Conservation (phyloP, 2,797 vertebrate species). For the Sebastes trivittatus region DNA sequence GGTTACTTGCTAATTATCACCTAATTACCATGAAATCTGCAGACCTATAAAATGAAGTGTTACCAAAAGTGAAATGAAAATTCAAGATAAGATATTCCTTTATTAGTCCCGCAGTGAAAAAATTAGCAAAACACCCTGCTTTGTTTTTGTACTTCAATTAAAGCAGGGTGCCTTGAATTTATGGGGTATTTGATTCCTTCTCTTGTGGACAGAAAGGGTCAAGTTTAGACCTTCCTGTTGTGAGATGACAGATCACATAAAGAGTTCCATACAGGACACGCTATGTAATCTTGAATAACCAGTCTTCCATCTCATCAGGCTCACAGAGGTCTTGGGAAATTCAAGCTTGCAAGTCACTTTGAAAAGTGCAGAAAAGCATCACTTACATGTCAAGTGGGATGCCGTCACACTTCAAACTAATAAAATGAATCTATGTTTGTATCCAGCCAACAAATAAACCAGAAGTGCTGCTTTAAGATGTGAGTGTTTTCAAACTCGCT, state of each 20-base stretch:
- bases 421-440: conserved; percentile 21
- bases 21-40: accelerated
- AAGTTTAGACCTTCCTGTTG: not conserved
- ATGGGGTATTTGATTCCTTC: not conserved
- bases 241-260: not conserved
- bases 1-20: too few relatives aligned
- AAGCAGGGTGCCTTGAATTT: not conserved
- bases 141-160: not conserved
- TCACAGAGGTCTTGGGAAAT: not conserved
- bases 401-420: conserved; percentile 20
- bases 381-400: not conserved
- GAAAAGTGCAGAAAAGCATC: not conserved
- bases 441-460: conserved; percentile 39
- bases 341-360: conserved; percentile 9
- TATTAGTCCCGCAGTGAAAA: accelerated
- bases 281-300: not conserved
- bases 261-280: not conserved
- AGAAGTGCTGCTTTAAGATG: conserved; percentile 16
- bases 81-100: not conserved
- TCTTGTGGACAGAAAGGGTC: not conserved
- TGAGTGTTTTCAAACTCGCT: conserved; percentile 30
- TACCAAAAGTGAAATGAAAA: too few relatives aligned
- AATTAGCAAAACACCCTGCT: too few relatives aligned
- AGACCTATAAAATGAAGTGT: too few relatives aligned
- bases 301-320: conserved; percentile 1